A percentile compares a stretch with the other conserved stretches of the same genome.
phyloP scores from a whole-genome alignment of 1,140 invertebrate genomes.

The Pogonognathellus flavescens region DNA sequence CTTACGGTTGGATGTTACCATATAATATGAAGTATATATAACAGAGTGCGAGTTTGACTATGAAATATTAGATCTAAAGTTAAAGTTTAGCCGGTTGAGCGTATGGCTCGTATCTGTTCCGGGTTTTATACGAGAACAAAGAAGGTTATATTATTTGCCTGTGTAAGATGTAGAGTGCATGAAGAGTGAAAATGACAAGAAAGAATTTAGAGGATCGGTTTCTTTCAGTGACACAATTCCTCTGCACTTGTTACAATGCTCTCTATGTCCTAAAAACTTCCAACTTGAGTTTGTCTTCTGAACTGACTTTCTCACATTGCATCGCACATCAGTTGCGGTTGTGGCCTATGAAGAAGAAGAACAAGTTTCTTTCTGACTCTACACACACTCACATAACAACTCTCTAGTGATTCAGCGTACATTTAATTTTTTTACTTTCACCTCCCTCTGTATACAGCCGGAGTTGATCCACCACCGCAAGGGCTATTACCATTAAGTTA shows the following conservation, averaged over 20 bases:
- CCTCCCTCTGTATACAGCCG: not conserved
- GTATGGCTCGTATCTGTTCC: too few species aligned
- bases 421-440: conserved; percentile 6
- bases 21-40: too few species aligned
- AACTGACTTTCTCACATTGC: conserved; percentile 4
- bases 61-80: too few species aligned
- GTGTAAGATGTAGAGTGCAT: not conserved
- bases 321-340: conserved; percentile 23
- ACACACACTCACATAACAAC: not conserved
- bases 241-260: not conserved
- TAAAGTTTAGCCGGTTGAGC: too few species aligned
- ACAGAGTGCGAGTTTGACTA: too few species aligned
- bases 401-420: not conserved
- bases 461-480: not conserved
- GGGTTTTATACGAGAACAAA: not conserved
- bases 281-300: conserved; percentile 26
- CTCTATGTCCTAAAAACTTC: conserved; percentile 23
- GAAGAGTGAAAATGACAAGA: conserved; percentile 27
- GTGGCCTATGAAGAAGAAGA: conserved; percentile 22
- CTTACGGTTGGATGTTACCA: too few species aligned
- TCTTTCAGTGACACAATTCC: conserved; percentile 13
- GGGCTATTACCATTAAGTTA: not conserved
- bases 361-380: conserved; percentile 11
- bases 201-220: conserved; percentile 24
- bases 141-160: not conserved